These are phyloP conservation scores for Aphaenogaster floridana DNA, from an alignment of 1,140 invertebrate species.

Conservation along the genomic window DNA sequence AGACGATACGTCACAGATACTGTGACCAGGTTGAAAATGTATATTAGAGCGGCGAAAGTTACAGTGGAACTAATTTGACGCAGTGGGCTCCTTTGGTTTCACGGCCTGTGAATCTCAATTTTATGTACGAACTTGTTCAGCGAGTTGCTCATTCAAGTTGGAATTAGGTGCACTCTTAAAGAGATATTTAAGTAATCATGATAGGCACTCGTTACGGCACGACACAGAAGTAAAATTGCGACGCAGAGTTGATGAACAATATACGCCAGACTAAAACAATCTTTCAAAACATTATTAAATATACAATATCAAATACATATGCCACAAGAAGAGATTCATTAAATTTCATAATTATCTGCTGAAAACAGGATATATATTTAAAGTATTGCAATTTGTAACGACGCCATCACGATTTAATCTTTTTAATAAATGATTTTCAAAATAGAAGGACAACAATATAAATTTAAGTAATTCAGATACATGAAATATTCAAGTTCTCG, in stretches of 20 bases:
- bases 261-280: background rate
- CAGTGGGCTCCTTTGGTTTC: conserved; percentile 64
- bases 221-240: background rate
- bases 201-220: conserved; percentile 30
- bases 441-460: background rate
- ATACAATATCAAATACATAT: conserved; percentile 1
- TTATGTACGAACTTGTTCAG: conserved; percentile 68
- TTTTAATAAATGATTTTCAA: background rate
- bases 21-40: conserved; percentile 42
- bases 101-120: conserved; percentile 66
- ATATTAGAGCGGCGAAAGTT: conserved; percentile 51
- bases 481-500: background rate
- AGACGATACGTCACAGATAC: background rate
- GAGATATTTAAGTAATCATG: conserved; percentile 45
- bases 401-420: background rate
- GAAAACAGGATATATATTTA: background rate
- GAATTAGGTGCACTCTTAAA: conserved; percentile 56
- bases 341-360: background rate
- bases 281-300: background rate
- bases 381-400: background rate
- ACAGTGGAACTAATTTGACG: conserved; percentile 55
- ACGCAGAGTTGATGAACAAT: background rate
- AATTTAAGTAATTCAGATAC: background rate
- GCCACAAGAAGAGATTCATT: background rate
- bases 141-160: conserved; percentile 52